Percentiles rank a stretch among this genome's conserved stretches.
These are phyloP conservation scores for Platorchestia sp. DNA, from an alignment of 1,140 invertebrate species.

Conservation along the genomic window DNA sequence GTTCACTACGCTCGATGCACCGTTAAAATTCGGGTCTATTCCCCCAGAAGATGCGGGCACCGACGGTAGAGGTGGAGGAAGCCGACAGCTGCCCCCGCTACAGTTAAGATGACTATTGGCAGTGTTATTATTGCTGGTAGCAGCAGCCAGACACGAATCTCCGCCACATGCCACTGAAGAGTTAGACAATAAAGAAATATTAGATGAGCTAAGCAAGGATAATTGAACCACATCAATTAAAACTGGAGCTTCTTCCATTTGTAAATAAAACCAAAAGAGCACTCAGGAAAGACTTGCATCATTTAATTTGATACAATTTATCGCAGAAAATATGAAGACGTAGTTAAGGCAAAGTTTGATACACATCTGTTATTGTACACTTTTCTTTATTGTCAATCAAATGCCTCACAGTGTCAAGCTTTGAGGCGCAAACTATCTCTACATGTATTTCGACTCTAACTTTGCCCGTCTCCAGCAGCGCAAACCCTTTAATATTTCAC, in stretches of 20 bases:
- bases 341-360: too few species aligned
- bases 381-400: too few species aligned
- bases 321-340: too few species aligned
- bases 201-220: neutral
- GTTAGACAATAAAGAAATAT: neutral
- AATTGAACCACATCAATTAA: neutral
- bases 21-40: neutral
- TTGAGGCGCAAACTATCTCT: too few species aligned
- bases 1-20: neutral
- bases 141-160: neutral
- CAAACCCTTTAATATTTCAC: too few species aligned
- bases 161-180: constrained; percentile 15
- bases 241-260: neutral
- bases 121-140: constrained; percentile 7
- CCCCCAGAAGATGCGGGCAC: neutral
- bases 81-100: constrained; percentile 5
- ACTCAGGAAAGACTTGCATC: too few species aligned
- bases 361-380: too few species aligned
- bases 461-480: too few species aligned
- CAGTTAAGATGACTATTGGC: constrained; percentile 15
- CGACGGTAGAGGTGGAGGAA: constrained; percentile 32
- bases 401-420: too few species aligned
- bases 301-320: too few species aligned
- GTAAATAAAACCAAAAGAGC: too few species aligned
- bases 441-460: too few species aligned